Percentiles rank a stretch among this genome's conserved stretches.
These are phyloP conservation scores for Malurus alboscapulatus DNA, from an alignment of 2,113 vertebrate species.

Conservation along the genomic window DNA sequence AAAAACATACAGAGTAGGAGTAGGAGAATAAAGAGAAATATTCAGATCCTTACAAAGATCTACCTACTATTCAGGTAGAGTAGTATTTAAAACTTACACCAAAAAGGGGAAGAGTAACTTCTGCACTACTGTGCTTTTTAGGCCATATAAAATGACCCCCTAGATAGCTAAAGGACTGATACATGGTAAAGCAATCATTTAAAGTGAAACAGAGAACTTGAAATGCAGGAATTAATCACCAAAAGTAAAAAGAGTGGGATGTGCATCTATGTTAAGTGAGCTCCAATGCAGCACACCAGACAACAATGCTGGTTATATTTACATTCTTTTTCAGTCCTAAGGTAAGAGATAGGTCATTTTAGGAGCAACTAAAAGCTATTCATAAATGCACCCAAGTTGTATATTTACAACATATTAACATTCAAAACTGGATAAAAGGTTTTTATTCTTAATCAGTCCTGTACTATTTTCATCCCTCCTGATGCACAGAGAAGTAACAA, in stretches of 20 bases:
- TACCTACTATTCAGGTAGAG: neutral
- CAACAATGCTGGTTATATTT: neutral
- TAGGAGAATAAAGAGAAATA: constrained; percentile 80
- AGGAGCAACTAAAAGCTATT: neutral
- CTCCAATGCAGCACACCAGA: neutral
- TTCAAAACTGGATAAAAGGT: neutral
- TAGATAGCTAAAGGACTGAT: neutral
- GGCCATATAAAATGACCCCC: neutral
- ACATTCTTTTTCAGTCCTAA: neutral
- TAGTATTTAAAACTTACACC: neutral
- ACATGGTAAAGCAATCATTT: neutral
- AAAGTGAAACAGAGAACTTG: neutral
- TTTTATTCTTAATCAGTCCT: neutral
- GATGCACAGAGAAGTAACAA: neutral
- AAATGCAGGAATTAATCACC: neutral
- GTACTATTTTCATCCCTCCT: neutral
- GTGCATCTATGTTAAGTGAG: neutral
- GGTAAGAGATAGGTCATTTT: neutral
- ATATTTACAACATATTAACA: neutral
- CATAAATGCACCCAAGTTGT: neutral
- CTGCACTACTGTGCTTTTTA: neutral
- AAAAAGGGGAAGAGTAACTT: neutral
- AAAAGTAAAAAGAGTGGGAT: neutral
- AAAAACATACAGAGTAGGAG: constrained; percentile 75
- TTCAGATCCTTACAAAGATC: constrained; percentile 46